Conservation (phyloP, 2,113 vertebrate species). For the Trogon melanurus region DNA sequence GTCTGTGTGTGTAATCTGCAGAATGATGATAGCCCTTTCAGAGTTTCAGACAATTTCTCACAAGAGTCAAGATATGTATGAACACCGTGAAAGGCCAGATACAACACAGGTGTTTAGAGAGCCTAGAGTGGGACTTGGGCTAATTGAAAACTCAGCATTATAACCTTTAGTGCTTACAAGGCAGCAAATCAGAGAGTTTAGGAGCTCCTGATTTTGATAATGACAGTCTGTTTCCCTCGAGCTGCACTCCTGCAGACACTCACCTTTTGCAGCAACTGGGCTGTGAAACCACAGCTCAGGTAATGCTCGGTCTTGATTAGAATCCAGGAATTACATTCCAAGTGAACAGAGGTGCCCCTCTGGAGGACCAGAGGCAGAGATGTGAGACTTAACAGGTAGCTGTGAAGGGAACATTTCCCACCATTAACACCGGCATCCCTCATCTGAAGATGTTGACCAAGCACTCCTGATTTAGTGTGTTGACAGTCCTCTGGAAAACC, state of each 20-base stretch:
- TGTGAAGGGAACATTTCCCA: not conserved
- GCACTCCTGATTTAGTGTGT: not conserved
- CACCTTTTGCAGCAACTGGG: not conserved
- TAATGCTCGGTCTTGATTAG: not conserved
- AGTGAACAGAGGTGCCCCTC: not conserved
- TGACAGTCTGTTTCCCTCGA: not conserved
- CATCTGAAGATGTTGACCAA: not conserved
- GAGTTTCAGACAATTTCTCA: not conserved
- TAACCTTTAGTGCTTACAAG: not conserved
- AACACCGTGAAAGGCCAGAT: not conserved
- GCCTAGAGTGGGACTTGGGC: not conserved
- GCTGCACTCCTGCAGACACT: not conserved
- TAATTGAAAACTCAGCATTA: not conserved
- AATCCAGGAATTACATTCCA: not conserved
- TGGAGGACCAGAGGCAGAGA: not conserved
- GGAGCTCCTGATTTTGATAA: not conserved
- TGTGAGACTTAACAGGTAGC: not conserved
- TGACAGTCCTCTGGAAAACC: not conserved
- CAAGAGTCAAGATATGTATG: not conserved
- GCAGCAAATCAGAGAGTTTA: not conserved
- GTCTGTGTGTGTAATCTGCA: not conserved
- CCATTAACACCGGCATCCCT: rapidly evolving
- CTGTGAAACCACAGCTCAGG: not conserved
- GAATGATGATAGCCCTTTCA: not conserved
- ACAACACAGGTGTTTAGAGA: not conserved